A percentile compares a stretch with the other conserved stretches of the same genome.
phyloP scores from a whole-genome alignment of 2,888 invertebrate genomes.

The Anorthoa munda region DNA sequence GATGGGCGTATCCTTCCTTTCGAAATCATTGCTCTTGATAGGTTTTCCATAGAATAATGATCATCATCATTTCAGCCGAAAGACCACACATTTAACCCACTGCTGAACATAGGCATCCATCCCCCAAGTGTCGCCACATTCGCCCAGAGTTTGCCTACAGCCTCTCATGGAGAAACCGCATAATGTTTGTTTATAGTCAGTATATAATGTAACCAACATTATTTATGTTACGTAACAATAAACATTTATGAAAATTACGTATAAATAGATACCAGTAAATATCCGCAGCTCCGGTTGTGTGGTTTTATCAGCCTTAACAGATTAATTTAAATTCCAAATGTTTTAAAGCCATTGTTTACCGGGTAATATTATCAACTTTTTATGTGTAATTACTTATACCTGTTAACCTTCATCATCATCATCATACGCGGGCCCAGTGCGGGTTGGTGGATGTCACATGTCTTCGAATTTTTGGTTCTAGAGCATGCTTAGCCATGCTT shows the following conservation, averaged over 20 bases:
- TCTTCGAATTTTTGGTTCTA: too few species aligned
- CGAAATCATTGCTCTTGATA: too few species aligned
- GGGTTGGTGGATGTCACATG: too few species aligned
- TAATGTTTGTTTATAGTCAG: not conserved
- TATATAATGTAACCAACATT: not conserved
- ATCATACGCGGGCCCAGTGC: too few species aligned
- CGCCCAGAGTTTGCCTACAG: too few species aligned
- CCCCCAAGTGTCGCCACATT: too few species aligned
- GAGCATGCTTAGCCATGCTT: too few species aligned
- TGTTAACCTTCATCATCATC: not conserved
- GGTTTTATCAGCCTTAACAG: conserved; percentile 16
- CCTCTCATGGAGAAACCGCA: not conserved
- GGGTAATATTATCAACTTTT: not conserved
- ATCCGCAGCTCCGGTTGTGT: not conserved
- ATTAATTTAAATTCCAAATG: not conserved
- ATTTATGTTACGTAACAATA: conserved; percentile 1
- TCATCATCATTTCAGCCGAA: too few species aligned
- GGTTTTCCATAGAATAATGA: too few species aligned
- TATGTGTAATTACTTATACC: not conserved
- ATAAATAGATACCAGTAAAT: conserved; percentile 5
- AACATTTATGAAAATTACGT: conserved; percentile 2
- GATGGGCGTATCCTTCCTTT: too few species aligned
- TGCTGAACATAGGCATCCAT: too few species aligned
- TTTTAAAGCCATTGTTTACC: conserved; percentile 1
- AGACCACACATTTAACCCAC: too few species aligned